Conservation (phyloP, 2,113 vertebrate genomes). For the Limnothrissa miodon region DNA sequence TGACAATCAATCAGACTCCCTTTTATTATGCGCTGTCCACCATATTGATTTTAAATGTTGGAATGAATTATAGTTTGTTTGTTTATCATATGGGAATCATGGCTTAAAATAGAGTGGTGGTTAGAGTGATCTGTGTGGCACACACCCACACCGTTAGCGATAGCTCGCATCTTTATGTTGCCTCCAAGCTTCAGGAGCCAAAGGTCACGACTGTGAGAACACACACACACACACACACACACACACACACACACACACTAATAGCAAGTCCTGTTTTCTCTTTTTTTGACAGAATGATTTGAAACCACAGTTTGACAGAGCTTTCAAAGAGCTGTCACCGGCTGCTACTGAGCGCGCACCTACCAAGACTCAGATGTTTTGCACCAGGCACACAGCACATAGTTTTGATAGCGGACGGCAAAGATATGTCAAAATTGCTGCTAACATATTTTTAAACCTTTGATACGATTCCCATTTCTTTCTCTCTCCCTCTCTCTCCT, state of each 20-base stretch:
- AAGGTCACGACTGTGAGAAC: constrained; percentile 13
- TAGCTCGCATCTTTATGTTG: not conserved
- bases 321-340: constrained; percentile 24
- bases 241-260: not conserved
- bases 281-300: not conserved
- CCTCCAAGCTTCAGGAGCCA: not conserved
- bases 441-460: not conserved
- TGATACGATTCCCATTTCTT: not conserved
- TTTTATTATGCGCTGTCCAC: not conserved
- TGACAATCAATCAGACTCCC: not conserved
- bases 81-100: not conserved
- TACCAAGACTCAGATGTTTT: not conserved
- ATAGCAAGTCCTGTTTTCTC: not conserved
- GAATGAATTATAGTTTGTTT: not conserved
- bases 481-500: not conserved
- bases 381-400: not conserved
- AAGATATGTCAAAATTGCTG: not conserved
- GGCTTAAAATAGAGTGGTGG: not conserved
- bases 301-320: constrained; percentile 21
- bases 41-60: not conserved
- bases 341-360: not conserved
- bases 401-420: not conserved
- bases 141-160: not conserved
- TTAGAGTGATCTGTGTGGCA: not conserved
- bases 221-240: not conserved